Conservation (phyloP, 2,113 vertebrate species). For the Silurus asotus region DNA sequence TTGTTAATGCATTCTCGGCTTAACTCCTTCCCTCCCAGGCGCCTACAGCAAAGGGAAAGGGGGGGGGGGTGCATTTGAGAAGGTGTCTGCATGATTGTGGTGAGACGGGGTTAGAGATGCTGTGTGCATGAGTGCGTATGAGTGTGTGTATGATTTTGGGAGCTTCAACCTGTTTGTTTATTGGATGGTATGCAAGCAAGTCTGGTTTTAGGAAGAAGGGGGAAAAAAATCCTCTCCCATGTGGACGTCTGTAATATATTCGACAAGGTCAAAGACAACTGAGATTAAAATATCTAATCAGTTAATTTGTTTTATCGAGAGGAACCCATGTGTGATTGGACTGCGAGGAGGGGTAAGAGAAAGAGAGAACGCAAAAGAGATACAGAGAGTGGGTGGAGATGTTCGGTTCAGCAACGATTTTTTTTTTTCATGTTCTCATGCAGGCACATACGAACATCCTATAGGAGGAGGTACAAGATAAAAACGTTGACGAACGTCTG, state of each 20-base stretch:
- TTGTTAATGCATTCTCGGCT: slow-evolving; percentile 98
- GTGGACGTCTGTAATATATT: slow-evolving; percentile 78
- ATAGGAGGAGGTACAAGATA: slow-evolving; percentile 63
- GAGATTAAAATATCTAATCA: slow-evolving; percentile 84
- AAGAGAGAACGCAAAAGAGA: slow-evolving; percentile 38
- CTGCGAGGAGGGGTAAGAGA: slow-evolving; percentile 38
- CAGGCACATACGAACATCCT: slow-evolving; percentile 69
- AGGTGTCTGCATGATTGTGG: slow-evolving; percentile 24
- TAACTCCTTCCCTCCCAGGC: slow-evolving; percentile 74
- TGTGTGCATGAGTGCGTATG: slow-evolving; percentile 3
- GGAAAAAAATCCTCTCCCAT: slow-evolving; percentile 65
- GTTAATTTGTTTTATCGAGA: slow-evolving; percentile 84
- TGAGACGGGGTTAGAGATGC: slow-evolving; percentile 32
- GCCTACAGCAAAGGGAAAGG: slow-evolving; percentile 57
- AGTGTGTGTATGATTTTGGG: slow-evolving; percentile 39
- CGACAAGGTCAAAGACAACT: slow-evolving; percentile 82
- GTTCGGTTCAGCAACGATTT: slow-evolving; percentile 62
- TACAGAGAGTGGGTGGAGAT: slow-evolving; percentile 54
- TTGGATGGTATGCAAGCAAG: slow-evolving; percentile 63
- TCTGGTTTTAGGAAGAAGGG: slow-evolving; percentile 64
- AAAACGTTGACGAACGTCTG: slow-evolving; percentile 74
- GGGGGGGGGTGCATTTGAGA: slow-evolving; percentile 4
- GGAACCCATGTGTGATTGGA: slow-evolving; percentile 79
- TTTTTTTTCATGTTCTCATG: slow-evolving; percentile 74
- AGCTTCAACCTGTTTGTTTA: slow-evolving; percentile 71